Conservation (phyloP, 2,888 invertebrate genomes). For the Thera obeliscata region DNA sequence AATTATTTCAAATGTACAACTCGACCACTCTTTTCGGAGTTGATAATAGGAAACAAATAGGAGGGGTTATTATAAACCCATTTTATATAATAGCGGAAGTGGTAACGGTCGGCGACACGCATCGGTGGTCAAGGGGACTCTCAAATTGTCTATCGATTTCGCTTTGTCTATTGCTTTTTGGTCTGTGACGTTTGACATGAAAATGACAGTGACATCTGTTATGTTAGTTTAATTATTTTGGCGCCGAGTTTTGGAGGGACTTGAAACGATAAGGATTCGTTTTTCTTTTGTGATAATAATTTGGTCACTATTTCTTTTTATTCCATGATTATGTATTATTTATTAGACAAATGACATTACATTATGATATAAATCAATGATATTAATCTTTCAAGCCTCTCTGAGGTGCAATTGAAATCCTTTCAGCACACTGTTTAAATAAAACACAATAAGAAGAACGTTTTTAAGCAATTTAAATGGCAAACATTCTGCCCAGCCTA, state of each 20-base stretch:
- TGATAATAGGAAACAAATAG: slow-evolving; percentile 18
- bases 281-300: not conserved
- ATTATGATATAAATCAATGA: too few species aligned
- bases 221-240: not conserved
- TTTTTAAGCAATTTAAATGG: too few species aligned
- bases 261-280: not conserved
- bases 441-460: too few species aligned
- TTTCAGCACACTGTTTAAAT: too few species aligned
- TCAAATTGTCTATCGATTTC: slow-evolving; percentile 17
- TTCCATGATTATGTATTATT: too few species aligned
- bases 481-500: too few species aligned
- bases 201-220: slow-evolving; percentile 20
- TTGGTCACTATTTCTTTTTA: too few species aligned
- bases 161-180: slow-evolving; percentile 7
- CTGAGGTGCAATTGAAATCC: too few species aligned
- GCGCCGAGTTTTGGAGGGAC: not conserved
- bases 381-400: too few species aligned
- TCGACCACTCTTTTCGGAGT: not conserved
- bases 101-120: slow-evolving; percentile 32
- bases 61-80: slow-evolving; percentile 31
- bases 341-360: too few species aligned
- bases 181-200: slow-evolving; percentile 6
- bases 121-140: slow-evolving; percentile 17
- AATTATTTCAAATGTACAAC: not conserved
- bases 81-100: slow-evolving; percentile 29